Evolutionary conservation across 2,797 vertebrate genomes (phyloP).

Genomic region (Triplophysa yarkandensis): DNA sequence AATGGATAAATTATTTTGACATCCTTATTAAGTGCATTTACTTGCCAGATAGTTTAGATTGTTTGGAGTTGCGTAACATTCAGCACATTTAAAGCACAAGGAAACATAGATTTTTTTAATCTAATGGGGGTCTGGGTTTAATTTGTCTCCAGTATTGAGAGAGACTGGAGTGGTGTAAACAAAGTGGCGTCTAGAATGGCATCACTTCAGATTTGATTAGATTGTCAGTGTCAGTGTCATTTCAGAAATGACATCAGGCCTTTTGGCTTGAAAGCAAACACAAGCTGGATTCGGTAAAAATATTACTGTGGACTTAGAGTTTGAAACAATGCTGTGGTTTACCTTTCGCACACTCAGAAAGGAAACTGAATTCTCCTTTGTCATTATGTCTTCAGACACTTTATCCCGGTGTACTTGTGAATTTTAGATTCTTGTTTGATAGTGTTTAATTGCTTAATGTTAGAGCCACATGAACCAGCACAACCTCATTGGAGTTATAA

Average conservation of each 20-base stretch:
- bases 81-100: not conserved
- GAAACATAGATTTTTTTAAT: slow-evolving; percentile 22
- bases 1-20: not conserved
- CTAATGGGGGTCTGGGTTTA: slow-evolving; percentile 23
- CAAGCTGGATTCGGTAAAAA: not conserved
- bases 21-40: slow-evolving; percentile 2
- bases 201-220: slow-evolving; percentile 19
- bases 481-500: too few relatives aligned
- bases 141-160: slow-evolving; percentile 22
- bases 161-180: slow-evolving; percentile 31
- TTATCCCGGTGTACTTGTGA: too few relatives aligned
- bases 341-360: not conserved
- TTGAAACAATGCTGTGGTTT: not conserved
- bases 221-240: slow-evolving; percentile 13
- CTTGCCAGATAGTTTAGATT: not conserved
- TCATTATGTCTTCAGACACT: too few relatives aligned
- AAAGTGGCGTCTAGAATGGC: slow-evolving; percentile 24
- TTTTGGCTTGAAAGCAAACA: slow-evolving; percentile 11
- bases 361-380: too few relatives aligned
- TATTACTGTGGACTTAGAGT: not conserved
- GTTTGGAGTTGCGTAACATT: not conserved
- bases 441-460: too few relatives aligned
- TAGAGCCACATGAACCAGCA: too few relatives aligned
- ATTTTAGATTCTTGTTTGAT: too few relatives aligned
- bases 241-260: slow-evolving; percentile 12